phyloP scores from a whole-genome alignment of 2,113 vertebrate genomes.

The Phalacrocorax aristotelis region DNA sequence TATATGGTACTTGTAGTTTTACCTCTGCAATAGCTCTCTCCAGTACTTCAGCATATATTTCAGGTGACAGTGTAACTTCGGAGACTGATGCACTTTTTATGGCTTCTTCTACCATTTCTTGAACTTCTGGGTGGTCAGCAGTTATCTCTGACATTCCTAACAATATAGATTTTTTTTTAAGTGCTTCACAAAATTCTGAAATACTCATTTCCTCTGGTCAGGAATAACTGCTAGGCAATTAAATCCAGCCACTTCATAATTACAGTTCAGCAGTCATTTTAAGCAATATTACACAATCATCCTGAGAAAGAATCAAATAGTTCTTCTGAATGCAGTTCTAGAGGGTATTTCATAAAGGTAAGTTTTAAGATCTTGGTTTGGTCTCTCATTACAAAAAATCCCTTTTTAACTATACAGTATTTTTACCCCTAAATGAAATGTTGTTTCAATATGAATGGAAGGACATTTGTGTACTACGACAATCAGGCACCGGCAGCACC shows the following conservation, averaged over 20 bases:
- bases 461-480: not conserved
- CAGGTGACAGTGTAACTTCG: constrained; percentile 38
- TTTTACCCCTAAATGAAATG: not conserved
- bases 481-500: not conserved
- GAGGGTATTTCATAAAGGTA: not conserved
- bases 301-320: not conserved
- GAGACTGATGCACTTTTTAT: constrained; percentile 59
- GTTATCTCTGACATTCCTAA: constrained; percentile 64
- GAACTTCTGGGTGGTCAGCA: constrained; percentile 83
- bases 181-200: not conserved
- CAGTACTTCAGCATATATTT: constrained; percentile 74
- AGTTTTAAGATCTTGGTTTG: not conserved
- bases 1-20: not conserved
- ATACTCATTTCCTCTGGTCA: not conserved
- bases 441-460: not conserved
- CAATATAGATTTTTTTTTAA: not conserved
- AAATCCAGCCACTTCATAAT: not conserved
- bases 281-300: not conserved
- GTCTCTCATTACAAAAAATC: not conserved
- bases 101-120: constrained; percentile 68
- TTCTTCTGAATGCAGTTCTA: not conserved
- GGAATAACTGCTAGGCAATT: not conserved
- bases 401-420: not conserved
- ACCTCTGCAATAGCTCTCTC: constrained; percentile 77
- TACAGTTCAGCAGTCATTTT: not conserved